These are phyloP conservation scores for Polymixis lichenea DNA, from an alignment of 2,888 invertebrate species.

Conservation along the genomic window DNA sequence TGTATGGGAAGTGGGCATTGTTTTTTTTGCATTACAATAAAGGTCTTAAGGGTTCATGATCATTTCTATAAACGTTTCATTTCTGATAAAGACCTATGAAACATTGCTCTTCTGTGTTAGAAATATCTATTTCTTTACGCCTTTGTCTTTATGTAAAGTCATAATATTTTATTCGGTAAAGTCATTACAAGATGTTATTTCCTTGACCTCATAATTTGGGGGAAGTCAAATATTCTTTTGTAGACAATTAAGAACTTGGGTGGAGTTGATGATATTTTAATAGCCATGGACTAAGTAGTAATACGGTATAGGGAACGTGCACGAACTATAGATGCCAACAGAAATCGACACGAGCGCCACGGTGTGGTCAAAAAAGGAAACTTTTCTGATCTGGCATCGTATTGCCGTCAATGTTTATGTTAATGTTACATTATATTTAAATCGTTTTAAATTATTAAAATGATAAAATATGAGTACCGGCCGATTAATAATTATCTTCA, in stretches of 20 bases:
- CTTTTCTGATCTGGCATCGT: no score
- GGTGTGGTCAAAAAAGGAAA: no score
- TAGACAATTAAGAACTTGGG: constrained; percentile 35
- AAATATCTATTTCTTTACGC: not conserved
- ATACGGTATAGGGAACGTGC: no score
- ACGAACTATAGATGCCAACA: no score
- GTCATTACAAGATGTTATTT: constrained; percentile 54
- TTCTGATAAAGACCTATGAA: not conserved
- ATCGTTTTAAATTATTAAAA: no score
- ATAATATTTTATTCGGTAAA: constrained; percentile 53
- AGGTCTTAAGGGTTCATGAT: not conserved
- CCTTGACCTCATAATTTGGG: constrained; percentile 43
- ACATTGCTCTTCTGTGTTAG: not conserved
- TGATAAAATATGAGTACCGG: no score
- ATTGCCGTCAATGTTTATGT: no score
- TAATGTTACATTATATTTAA: no score
- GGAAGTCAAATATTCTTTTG: constrained; percentile 49
- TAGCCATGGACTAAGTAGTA: constrained; percentile 16
- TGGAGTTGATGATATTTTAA: constrained; percentile 42
- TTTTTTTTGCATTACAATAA: no score
- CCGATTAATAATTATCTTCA: no score
- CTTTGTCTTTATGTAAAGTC: constrained; percentile 17
- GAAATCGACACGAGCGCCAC: no score
- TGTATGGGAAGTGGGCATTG: no score
- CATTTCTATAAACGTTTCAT: not conserved